Conservation (phyloP, 2,888 invertebrate species). For the Exocentrus adspersus region DNA sequence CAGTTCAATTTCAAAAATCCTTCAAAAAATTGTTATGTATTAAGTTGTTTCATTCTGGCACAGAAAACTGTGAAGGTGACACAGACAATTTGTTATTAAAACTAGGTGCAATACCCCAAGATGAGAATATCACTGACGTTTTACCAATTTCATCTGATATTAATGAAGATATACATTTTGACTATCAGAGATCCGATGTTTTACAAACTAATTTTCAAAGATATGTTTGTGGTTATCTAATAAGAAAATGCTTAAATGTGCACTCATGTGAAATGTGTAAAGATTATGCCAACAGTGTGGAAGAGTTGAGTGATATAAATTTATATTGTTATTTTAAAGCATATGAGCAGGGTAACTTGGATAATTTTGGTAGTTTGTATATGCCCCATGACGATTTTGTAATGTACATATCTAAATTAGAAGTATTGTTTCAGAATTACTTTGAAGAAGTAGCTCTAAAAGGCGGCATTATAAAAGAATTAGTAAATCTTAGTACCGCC, state of each 20-base stretch:
- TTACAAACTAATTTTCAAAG: background rate
- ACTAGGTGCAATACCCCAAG: too few species aligned
- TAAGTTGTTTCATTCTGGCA: background rate
- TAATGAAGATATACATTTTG: background rate
- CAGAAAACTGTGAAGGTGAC: background rate
- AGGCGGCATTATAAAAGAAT: background rate
- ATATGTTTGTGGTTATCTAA: background rate
- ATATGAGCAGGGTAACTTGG: background rate
- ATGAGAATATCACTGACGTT: too few species aligned
- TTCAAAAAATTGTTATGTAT: background rate
- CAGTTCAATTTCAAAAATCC: background rate
- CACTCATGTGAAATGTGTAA: background rate
- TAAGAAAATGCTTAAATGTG: constrained; percentile 1
- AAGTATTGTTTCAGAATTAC: background rate
- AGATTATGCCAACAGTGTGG: background rate
- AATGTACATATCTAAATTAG: background rate
- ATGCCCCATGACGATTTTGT: background rate
- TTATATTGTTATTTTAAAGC: constrained; percentile 1
- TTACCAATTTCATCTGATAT: too few species aligned
- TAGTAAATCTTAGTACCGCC: background rate
- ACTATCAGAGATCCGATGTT: background rate
- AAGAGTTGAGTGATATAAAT: background rate
- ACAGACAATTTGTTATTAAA: background rate
- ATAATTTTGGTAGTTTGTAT: background rate
- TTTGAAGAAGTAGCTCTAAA: background rate